phyloP scores from a whole-genome alignment of 1,140 invertebrate species.

The Anthonomus grandis region DNA sequence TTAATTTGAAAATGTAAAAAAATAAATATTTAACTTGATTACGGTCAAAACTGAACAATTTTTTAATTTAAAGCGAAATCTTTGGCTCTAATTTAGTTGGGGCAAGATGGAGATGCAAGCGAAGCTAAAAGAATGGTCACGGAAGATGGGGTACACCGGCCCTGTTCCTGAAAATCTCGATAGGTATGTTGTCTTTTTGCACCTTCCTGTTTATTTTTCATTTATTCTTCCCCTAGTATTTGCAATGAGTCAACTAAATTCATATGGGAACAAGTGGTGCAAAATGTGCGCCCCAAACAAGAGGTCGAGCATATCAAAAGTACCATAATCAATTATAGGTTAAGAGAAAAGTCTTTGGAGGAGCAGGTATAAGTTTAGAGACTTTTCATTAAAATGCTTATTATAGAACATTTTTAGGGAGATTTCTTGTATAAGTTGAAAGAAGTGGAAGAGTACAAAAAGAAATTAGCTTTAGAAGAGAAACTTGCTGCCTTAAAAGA shows the following conservation, averaged over 20 bases:
- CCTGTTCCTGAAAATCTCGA: conserved; percentile 17
- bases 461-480: conserved; percentile 18
- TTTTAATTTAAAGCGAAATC: no score
- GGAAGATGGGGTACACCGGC: conserved; percentile 28
- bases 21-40: no score
- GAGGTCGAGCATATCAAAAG: conserved; percentile 28
- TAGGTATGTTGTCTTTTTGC: conserved; percentile 9
- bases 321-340: conserved; percentile 25
- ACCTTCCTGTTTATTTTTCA: neutral
- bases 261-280: conserved; percentile 30
- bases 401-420: conserved; percentile 19
- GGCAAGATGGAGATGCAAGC: conserved; percentile 22
- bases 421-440: conserved; percentile 16
- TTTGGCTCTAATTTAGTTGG: no score
- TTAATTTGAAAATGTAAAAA: no score
- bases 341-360: conserved; percentile 15
- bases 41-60: no score
- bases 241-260: conserved; percentile 29
- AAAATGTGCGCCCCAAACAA: conserved; percentile 26
- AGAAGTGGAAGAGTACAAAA: conserved; percentile 22
- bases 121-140: conserved; percentile 25
- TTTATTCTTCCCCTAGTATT: conserved; percentile 22
- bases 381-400: neutral
- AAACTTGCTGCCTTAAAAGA: conserved; percentile 8
- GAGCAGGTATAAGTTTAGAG: conserved; percentile 8